These are phyloP conservation scores for Lasioglossum pauxillum DNA, from an alignment of 2,888 invertebrate species.

Conservation along the genomic window DNA sequence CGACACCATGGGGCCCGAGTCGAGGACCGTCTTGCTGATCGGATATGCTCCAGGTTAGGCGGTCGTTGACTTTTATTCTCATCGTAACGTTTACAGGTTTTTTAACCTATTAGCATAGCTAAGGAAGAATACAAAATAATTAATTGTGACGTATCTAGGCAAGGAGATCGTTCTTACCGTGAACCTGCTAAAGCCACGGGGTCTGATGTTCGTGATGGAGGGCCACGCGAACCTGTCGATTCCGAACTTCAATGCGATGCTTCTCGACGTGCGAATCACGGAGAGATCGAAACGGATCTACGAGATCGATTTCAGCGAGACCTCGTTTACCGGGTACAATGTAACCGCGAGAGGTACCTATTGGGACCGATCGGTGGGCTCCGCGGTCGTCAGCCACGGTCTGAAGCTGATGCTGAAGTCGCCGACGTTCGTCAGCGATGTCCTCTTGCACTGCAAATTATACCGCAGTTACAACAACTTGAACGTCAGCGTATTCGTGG, in stretches of 20 bases:
- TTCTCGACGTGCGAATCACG: slow-evolving; percentile 87
- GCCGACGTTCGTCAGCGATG: slow-evolving; percentile 89
- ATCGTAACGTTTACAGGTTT: background rate
- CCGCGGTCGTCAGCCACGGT: slow-evolving; percentile 88
- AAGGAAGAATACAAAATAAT: background rate
- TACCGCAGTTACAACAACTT: slow-evolving; percentile 89
- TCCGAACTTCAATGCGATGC: slow-evolving; percentile 90
- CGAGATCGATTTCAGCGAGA: slow-evolving; percentile 89
- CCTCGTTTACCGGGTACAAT: slow-evolving; percentile 93
- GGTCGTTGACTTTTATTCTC: background rate
- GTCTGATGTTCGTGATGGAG: slow-evolving; percentile 89
- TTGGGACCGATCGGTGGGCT: slow-evolving; percentile 89
- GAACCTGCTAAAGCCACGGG: slow-evolving; percentile 88
- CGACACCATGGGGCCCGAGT: slow-evolving; percentile 85
- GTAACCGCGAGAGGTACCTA: slow-evolving; percentile 90
- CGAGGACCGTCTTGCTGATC: slow-evolving; percentile 85
- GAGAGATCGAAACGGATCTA: slow-evolving; percentile 90
- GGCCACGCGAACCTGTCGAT: slow-evolving; percentile 90
- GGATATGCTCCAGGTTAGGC: slow-evolving; percentile 86
- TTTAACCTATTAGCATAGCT: background rate
- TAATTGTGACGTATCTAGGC: slow-evolving; percentile 68
- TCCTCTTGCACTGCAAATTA: slow-evolving; percentile 88
- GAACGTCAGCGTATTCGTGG: slow-evolving; percentile 89
- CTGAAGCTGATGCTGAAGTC: slow-evolving; percentile 90
- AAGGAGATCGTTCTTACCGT: slow-evolving; percentile 87